phyloP scores from a whole-genome alignment of 2,113 vertebrate genomes.

The Epinephelus moara region DNA sequence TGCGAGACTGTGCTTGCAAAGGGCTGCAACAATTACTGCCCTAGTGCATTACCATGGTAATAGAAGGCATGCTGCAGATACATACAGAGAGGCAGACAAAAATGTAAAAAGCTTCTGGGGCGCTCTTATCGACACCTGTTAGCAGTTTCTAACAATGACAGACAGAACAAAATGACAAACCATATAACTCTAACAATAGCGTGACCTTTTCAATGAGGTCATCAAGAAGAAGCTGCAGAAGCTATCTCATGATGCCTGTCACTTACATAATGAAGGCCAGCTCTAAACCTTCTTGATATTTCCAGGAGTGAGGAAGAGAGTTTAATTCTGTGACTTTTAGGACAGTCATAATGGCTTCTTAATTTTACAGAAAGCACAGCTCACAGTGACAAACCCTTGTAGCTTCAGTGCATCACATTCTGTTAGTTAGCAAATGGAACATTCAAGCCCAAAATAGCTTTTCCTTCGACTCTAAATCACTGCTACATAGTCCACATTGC shows the following conservation, averaged over 20 bases:
- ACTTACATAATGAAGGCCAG: slow-evolving; percentile 15
- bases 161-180: slow-evolving; percentile 44
- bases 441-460: background rate
- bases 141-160: slow-evolving; percentile 50
- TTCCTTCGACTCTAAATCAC: background rate
- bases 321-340: slow-evolving; percentile 17
- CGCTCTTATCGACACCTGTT: slow-evolving; percentile 59
- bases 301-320: slow-evolving; percentile 18
- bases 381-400: slow-evolving; percentile 4
- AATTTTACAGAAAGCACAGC: slow-evolving; percentile 18
- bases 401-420: background rate
- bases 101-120: slow-evolving; percentile 58
- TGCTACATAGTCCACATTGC: background rate
- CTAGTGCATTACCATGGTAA: slow-evolving; percentile 63
- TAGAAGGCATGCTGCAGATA: slow-evolving; percentile 40
- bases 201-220: slow-evolving; percentile 33
- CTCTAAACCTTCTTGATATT: slow-evolving; percentile 30
- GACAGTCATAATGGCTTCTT: slow-evolving; percentile 3
- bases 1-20: slow-evolving; percentile 27
- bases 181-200: slow-evolving; percentile 5
- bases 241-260: slow-evolving; percentile 18
- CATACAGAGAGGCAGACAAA: slow-evolving; percentile 29
- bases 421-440: background rate
- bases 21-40: slow-evolving; percentile 68
- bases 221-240: slow-evolving; percentile 8